These are phyloP conservation scores for Exocentrus adspersus DNA, from an alignment of 2,888 invertebrate genomes.

Conservation along the genomic window DNA sequence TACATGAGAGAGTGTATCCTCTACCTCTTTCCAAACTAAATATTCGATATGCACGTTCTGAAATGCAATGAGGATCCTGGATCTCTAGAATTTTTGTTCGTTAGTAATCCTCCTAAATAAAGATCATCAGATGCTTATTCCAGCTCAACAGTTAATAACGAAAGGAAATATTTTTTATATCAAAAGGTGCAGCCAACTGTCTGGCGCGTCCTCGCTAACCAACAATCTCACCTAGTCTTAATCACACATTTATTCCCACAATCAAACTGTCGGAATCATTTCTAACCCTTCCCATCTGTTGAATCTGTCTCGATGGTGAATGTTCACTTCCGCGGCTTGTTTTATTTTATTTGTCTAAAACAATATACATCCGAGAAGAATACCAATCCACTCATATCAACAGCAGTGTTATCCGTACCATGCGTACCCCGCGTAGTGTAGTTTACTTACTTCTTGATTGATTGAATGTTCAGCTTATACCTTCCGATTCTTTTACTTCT, in stretches of 20 bases:
- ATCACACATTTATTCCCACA: constrained; percentile 39
- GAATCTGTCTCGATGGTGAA: constrained; percentile 31
- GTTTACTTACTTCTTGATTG: no score
- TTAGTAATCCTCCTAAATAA: no score
- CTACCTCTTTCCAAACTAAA: no score
- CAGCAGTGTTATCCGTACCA: background rate
- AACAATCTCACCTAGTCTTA: constrained; percentile 36
- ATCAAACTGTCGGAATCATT: constrained; percentile 43
- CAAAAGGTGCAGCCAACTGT: constrained; percentile 32
- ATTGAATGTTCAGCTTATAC: no score
- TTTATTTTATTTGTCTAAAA: constrained; percentile 29
- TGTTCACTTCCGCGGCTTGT: constrained; percentile 38
- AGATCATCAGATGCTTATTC: no score
- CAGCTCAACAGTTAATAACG: background rate
- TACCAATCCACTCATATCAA: background rate
- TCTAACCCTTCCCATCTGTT: constrained; percentile 45
- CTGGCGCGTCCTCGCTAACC: constrained; percentile 32
- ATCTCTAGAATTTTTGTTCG: no score
- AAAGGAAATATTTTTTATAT: constrained; percentile 8
- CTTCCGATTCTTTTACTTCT: no score
- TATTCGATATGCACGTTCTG: no score
- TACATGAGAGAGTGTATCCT: no score
- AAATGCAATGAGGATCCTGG: no score
- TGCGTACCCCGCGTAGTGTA: background rate
- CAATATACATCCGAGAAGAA: constrained; percentile 21